Evolutionary conservation across 92 coral and sea anemone genomes (phyloP), one percentile per base, ranked within the genome.

Genomic region (Muricea muricata): DNA sequence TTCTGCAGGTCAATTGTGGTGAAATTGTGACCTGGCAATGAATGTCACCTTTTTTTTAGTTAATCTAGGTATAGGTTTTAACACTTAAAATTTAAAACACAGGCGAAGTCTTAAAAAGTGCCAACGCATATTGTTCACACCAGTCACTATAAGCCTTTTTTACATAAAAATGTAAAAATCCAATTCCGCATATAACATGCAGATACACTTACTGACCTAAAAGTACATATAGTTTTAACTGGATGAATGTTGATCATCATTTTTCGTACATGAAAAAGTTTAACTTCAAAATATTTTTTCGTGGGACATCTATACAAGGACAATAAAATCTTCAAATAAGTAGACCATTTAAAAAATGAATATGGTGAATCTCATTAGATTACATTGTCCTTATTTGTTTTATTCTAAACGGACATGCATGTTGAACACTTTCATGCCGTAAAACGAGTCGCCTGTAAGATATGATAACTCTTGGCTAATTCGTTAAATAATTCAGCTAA

Each of bases 311-410:
- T 28, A 6, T 54, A 54, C 25, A 54, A 54, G 20, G 20, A 14
- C 7, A 1, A 24, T 23, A 54, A 52, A 52, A 3, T 13, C 20
- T 10, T 29, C 18, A 9, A 10, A 63, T 28, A 63, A 28, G 35
- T 26, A 15, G 70, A 63, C 28, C 30, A 63, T 63, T 32, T 63
- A 20, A 63, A 63, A 39, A 63, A 63, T 63, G 70, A 63, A 54
- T 3, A 17, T 54, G 61, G 61, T 8, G 61, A 54, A 63, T 10
- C 35, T 63, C 20, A 30, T 28, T 21, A 63, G 70, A 63, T 63
- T 37, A 1, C 70, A 28, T 63, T 63, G 42, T 37, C 42, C 42
- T 37, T 37, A 4, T 37, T 37, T 37, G 60, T 52, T 20, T 52
- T 10, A 52, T 52, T 52, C 23, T 52, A 10, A 23, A 20, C 7